Base-by-base conservation (phyloP, 2,888 invertebrate species). In the Stratiomys singularior region DNA sequence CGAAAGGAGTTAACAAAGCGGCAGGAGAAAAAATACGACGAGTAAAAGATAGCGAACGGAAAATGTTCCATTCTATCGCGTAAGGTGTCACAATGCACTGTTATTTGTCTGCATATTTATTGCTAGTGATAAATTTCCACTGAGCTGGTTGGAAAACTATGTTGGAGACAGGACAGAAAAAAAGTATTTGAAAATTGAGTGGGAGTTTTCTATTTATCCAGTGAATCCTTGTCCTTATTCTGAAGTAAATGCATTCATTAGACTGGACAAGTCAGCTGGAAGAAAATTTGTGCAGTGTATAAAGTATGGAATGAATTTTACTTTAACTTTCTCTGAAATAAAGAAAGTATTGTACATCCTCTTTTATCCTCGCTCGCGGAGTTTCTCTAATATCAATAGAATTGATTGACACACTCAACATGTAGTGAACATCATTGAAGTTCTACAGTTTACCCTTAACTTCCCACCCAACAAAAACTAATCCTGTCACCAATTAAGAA, bases 101-200 rank as follows among this genome's bases (percentile, higher is more conserved):
- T 25, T 69, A 69, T 69, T 69, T 69, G 47, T 47, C 47, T 46
- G 30, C 47, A 44, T 67, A 67, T 67, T 67, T 67, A 67, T 67
- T 67, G 67, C 37, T 11, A 23, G 46, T 46, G 46, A 44, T 67
- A 67, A 67, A 67, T 67, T 67, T 11, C 9, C 23, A 67, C 67
- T 9, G 28, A 11, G 15, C 52, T 52, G 4, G 37, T 37, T 9
- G 37, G 37, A 52, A 18, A 52, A 52, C 52, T 9, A 52, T 5
- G 3, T 9, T 37, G 9, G 37, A 37, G 37, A 9, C 3, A 37
- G 37, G 9, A 37, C 3, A 37, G 37, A 3, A 37, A 37, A 37
- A 37, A 37, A n/a, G n/a, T n/a, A n/a, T n/a, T 9, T 37, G 37
- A 37, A 37, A 37, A 37, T 5, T 3, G 37, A 37, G 37, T 37